These are phyloP conservation scores for Chunga burmeisteri DNA, from an alignment of 2,113 vertebrate genomes.

Conservation along the genomic window DNA sequence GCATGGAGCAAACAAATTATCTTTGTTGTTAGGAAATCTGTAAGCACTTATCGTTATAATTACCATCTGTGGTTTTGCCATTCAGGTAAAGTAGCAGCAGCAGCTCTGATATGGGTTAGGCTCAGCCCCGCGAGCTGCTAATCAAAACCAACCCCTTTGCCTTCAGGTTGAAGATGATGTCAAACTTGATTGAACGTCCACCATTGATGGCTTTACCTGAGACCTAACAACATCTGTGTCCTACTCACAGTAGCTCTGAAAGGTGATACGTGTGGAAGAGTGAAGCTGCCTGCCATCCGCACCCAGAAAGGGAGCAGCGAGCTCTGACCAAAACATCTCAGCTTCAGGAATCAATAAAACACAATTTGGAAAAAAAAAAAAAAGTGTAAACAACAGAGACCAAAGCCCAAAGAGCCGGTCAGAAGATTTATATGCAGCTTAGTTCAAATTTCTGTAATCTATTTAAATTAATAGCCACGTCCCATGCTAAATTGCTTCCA, in stretches of 20 bases:
- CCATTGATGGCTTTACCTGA: slow-evolving; percentile 65
- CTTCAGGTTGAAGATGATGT: slow-evolving; percentile 66
- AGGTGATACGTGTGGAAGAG: slow-evolving; percentile 49
- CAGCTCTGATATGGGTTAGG: slow-evolving; percentile 53
- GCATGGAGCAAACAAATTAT: slow-evolving; percentile 81
- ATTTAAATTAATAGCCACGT: slow-evolving; percentile 68
- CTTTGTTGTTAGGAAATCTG: slow-evolving; percentile 81
- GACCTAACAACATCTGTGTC: slow-evolving; percentile 64
- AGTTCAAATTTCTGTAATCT: slow-evolving; percentile 72
- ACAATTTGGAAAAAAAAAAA: not conserved
- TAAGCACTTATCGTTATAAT: slow-evolving; percentile 79
- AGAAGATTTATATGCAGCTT: slow-evolving; percentile 68
- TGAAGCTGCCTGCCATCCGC: not conserved
- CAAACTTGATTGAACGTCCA: slow-evolving; percentile 65
- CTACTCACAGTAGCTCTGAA: slow-evolving; percentile 70
- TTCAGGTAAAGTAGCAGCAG: slow-evolving; percentile 74
- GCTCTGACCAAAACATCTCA: not conserved
- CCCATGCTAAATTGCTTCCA: slow-evolving; percentile 67
- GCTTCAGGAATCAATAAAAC: slow-evolving; percentile 62
- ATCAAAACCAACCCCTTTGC: slow-evolving; percentile 76
- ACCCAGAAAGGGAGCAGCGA: not conserved
- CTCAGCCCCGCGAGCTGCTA: slow-evolving; percentile 50
- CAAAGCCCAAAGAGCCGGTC: slow-evolving; percentile 44
- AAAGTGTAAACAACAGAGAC: slow-evolving; percentile 52
- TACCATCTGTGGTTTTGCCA: slow-evolving; percentile 74